phyloP scores from a whole-genome alignment of 2,113 vertebrate genomes.

The Siniperca chuatsi region DNA sequence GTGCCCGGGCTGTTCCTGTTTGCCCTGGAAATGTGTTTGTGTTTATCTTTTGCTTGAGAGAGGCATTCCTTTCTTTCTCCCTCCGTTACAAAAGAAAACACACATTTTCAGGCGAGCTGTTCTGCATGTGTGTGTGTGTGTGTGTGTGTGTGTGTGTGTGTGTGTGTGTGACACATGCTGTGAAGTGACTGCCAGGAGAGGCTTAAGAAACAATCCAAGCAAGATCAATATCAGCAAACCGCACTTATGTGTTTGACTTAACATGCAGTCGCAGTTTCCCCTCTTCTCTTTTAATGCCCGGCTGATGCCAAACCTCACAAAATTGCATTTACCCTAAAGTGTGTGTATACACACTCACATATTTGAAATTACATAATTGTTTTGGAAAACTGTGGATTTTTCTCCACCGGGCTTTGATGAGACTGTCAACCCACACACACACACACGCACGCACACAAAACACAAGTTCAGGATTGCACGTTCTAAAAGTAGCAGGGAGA shows the following conservation, averaged over 20 bases:
- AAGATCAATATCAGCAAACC: slow-evolving; percentile 81
- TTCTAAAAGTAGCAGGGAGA: slow-evolving; percentile 31
- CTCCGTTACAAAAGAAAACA: slow-evolving; percentile 53
- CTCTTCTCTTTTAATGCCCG: slow-evolving; percentile 59
- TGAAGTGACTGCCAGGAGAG: slow-evolving; percentile 78
- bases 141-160: slow-evolving; percentile 20
- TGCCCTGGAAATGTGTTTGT: slow-evolving; percentile 80
- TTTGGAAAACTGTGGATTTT: slow-evolving; percentile 76
- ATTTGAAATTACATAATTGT: slow-evolving; percentile 76
- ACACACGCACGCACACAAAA: slow-evolving; percentile 9
- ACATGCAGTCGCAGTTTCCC: slow-evolving; percentile 71
- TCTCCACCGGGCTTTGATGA: slow-evolving; percentile 60
- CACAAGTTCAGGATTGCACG: slow-evolving; percentile 49
- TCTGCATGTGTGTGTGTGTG: slow-evolving; percentile 43
- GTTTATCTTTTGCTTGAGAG: slow-evolving; percentile 76
- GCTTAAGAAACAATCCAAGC: slow-evolving; percentile 81
- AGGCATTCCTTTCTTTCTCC: slow-evolving; percentile 68
- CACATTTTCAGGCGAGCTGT: slow-evolving; percentile 59
- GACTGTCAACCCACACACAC: slow-evolving; percentile 60
- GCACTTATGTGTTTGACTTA: slow-evolving; percentile 82
- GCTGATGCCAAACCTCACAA: slow-evolving; percentile 73
- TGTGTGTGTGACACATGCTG: slow-evolving; percentile 71
- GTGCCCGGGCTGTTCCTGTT: slow-evolving; percentile 72
- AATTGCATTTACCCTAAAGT: slow-evolving; percentile 73
- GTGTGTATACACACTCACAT: slow-evolving; percentile 67